Base-by-base conservation (phyloP, 2,888 invertebrate species). In the Aphodius sticticus region DNA sequence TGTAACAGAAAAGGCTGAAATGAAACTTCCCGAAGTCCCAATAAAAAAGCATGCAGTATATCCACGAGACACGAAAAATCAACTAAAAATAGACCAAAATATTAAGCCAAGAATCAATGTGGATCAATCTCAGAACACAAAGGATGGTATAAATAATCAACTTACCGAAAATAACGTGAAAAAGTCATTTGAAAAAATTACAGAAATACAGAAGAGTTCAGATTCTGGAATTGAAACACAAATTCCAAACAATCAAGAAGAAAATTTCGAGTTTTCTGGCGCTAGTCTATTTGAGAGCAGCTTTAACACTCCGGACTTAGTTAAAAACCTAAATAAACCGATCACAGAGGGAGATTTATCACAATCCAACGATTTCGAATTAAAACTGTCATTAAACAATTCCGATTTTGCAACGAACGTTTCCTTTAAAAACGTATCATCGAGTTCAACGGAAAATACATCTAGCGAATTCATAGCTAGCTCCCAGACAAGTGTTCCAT, bases 281-380 rank as follows among this genome's bases (percentile, higher is more conserved):
- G 82, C 84, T 76, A 77, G 90, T 89, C 83, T 86, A 36, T 87
- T 85, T 82, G 86, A 86, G 15, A 86, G 84, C 26, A 87, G 86
- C 81, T 85, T 86, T 78, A 84, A 82, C 72, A 79, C 84, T 26
- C 53, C 53, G 4, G 53, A 53, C 1, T 5, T 53, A 16, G 26
- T 5, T 26, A 70, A n/a, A 14, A n/a, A 70, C 7, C 7, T 70
- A 15, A 16, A 16, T 4, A n/a, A 70, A 70, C 14, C 70, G 5
- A 70, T 70, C n/a, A n/a, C 37, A 16, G 16, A 76, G 9, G 16
- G 6, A 82, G 87, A 88, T 75, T 53, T 16, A 70, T 70, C 26
- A 6, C 1, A 15, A 16, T 7, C 6, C 70, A 70, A 70, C 12
- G 53, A 70, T 3, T 70, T n/a, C 7, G 26, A 82, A 83, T 76